Percentiles rank a stretch among this genome's conserved stretches.
These are phyloP conservation scores for Harpagifer antarcticus DNA, from an alignment of 2,797 vertebrate genomes.

Conservation along the genomic window DNA sequence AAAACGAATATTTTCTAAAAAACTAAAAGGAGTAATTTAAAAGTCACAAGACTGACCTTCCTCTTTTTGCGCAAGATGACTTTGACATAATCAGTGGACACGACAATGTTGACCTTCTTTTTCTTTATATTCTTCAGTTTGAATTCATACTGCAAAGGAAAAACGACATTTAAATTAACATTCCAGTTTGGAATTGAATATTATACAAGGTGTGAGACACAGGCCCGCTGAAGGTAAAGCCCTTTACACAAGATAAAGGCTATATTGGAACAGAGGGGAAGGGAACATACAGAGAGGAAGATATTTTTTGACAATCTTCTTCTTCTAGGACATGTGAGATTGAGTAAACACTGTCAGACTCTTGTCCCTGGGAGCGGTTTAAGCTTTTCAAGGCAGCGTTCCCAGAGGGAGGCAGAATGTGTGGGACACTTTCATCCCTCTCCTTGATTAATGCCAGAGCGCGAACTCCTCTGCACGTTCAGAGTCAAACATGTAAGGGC, in stretches of 20 bases:
- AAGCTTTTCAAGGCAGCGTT: constrained; percentile 59
- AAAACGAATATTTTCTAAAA: background rate
- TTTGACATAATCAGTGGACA: constrained; percentile 93
- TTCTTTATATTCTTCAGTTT: constrained; percentile 99
- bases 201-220: background rate
- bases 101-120: constrained; percentile 96
- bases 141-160: constrained; percentile 92
- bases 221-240: constrained; percentile 6
- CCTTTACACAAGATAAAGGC: constrained; percentile 39
- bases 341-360: constrained; percentile 70
- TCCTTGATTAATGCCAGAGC: constrained; percentile 59
- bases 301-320: constrained; percentile 43
- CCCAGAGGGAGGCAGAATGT: constrained; percentile 52
- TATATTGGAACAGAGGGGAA: constrained; percentile 9
- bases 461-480: constrained; percentile 41
- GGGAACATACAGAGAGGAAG: constrained; percentile 5
- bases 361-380: constrained; percentile 49
- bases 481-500: constrained; percentile 37
- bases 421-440: constrained; percentile 71
- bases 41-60: constrained; percentile 83
- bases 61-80: constrained; percentile 95
- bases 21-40: background rate
- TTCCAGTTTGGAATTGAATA: constrained; percentile 9
- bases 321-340: constrained; percentile 49
- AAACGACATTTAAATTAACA: background rate